These are phyloP conservation scores for Arothron firmamentum DNA, from an alignment of 2,113 vertebrate genomes.

Conservation along the genomic window DNA sequence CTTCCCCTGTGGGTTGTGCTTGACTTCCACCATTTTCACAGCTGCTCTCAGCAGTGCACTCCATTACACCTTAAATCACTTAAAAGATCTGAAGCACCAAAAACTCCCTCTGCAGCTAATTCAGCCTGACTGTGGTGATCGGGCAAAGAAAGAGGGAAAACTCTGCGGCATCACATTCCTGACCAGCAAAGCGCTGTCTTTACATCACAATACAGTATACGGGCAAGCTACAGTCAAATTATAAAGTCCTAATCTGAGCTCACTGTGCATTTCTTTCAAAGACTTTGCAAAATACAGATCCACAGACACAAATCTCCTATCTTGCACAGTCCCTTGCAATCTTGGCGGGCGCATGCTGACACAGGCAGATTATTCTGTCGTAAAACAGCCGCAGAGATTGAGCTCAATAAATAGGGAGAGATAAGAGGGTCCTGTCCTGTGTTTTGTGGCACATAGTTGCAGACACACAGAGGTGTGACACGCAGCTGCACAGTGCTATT, in stretches of 20 bases:
- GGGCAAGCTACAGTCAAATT: slow-evolving; percentile 34
- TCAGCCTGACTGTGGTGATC: slow-evolving; percentile 60
- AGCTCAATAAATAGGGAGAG: slow-evolving; percentile 61
- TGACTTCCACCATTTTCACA: slow-evolving; percentile 70
- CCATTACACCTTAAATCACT: slow-evolving; percentile 77
- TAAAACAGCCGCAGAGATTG: slow-evolving; percentile 56
- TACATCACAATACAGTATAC: slow-evolving; percentile 23
- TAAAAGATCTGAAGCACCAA: slow-evolving; percentile 71
- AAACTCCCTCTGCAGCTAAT: slow-evolving; percentile 67
- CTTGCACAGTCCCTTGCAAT: slow-evolving; percentile 34
- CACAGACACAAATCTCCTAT: slow-evolving; percentile 35
- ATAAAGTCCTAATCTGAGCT: slow-evolving; percentile 12
- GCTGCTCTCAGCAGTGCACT: slow-evolving; percentile 70
- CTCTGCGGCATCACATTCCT: slow-evolving; percentile 21
- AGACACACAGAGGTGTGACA: slow-evolving; percentile 70
- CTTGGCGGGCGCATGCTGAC: slow-evolving; percentile 23
- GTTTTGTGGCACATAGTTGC: slow-evolving; percentile 63
- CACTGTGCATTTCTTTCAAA: slow-evolving; percentile 15
- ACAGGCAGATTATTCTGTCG: slow-evolving; percentile 40
- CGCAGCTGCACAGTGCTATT: slow-evolving; percentile 72
- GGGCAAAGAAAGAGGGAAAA: slow-evolving; percentile 46
- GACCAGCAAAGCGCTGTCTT: slow-evolving; percentile 31
- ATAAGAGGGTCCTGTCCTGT: slow-evolving; percentile 70
- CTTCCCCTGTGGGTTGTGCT: slow-evolving; percentile 68
- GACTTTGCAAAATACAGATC: slow-evolving; percentile 11